Base-by-base conservation (phyloP, 2,113 vertebrate species). In the Himantopus leucocephalus region DNA sequence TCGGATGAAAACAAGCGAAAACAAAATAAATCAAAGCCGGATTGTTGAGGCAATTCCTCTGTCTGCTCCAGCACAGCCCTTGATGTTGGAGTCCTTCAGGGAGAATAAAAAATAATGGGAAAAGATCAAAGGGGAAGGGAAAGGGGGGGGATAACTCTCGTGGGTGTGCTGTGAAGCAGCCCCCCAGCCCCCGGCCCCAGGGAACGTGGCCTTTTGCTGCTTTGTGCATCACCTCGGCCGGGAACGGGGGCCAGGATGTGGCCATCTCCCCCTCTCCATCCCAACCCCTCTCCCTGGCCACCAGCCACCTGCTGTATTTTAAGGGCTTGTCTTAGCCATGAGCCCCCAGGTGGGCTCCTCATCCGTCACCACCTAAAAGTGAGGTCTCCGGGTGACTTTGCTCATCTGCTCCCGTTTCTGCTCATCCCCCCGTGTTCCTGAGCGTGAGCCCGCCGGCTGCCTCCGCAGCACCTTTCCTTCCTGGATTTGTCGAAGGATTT, bases 11-110 rank as follows among this genome's bases (percentile, higher is more conserved):
- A 71, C 22, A 59, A 77, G 52, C 30, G 63, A 48, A 52, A 91
- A 48, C 71, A 41, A 43, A 89, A 86, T 48, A 79, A 94, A 95
- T 93, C 84, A 93, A 94, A 95, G 94, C 37, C 0, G 14, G 63
- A 41, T 24, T 52, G 84, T 13, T 37, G 72, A 84, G 76, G 77
- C 45, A 50, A 68, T 87, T 87, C 87, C 67, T 82, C 56, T 63
- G 67, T 56, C 84, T 76, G 84, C 87, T 83, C 47, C 87, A 41
- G 79, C 62, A 16, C 52, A 68, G 83, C 52, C 35, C 88, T 94
- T 96, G 87, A 89, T 89, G 94, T 73, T n/a, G 63, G 63, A 95
- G 39, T 48, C 62, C 76, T 91, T 89, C 90, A 89, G 67, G 72
- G 72, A 72, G 96, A 84, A 76, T 34, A 35, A 55, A 34, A 79